These are phyloP conservation scores for Macquaria ambigua DNA, from an alignment of 2,113 vertebrate genomes.

Conservation along the genomic window DNA sequence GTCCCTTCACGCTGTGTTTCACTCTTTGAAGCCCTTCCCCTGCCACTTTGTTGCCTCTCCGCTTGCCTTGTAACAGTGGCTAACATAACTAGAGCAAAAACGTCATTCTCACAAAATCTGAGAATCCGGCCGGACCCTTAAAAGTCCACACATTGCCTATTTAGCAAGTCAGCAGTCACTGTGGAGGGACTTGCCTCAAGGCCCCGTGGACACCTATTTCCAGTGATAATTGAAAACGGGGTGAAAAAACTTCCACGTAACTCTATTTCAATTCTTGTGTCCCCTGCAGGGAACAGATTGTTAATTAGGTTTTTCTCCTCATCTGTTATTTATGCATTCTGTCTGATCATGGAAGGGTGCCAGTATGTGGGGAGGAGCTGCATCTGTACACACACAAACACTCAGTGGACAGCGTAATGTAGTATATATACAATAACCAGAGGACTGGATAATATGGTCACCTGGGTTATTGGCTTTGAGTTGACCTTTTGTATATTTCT, in stretches of 20 bases:
- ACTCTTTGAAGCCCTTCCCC: conserved; percentile 46
- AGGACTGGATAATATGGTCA: conserved; percentile 12
- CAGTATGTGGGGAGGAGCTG: conserved; percentile 45
- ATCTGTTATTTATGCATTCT: conserved; percentile 79
- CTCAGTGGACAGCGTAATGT: conserved; percentile 2
- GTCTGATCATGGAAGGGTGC: conserved; percentile 64
- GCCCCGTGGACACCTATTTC: conserved; percentile 14
- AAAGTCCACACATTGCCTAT: conserved; percentile 16
- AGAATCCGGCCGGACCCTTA: conserved; percentile 20
- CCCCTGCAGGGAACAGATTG: conserved; percentile 56
- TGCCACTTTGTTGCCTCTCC: neutral
- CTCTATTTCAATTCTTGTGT: conserved; percentile 44
- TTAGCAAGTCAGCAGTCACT: conserved; percentile 58
- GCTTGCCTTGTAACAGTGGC: neutral
- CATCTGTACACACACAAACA: conserved; percentile 37
- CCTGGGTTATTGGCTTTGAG: neutral
- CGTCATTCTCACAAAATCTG: neutral
- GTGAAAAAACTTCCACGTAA: conserved; percentile 24
- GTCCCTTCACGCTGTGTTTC: conserved; percentile 26
- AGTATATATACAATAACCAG: neutral
- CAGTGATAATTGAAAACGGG: conserved; percentile 60
- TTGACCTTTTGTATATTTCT: conserved; percentile 7
- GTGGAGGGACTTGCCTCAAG: conserved; percentile 25
- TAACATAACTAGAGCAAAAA: conserved; percentile 32
- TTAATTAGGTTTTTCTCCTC: conserved; percentile 69